Evolutionary conservation across 2,888 invertebrate genomes (phyloP).

Genomic region (Nasonia oneida): DNA sequence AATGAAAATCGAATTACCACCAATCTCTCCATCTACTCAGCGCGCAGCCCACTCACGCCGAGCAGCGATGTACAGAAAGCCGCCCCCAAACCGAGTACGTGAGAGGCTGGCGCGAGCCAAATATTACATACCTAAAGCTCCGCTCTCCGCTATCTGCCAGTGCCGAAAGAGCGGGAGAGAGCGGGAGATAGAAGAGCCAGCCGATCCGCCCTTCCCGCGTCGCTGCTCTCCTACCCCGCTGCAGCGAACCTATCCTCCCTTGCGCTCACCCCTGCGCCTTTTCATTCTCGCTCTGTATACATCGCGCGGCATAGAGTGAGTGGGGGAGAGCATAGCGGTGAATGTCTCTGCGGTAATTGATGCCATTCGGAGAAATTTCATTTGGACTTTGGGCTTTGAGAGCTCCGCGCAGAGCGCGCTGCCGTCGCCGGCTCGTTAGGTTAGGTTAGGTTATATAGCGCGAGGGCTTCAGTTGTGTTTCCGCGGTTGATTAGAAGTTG

Average conservation of each 20-base stretch:
- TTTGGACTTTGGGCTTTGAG: conserved; percentile 52
- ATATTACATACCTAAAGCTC: conserved; percentile 59
- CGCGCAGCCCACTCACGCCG: background rate
- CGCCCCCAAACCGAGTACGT: background rate
- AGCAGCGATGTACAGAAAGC: background rate
- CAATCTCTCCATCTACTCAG: background rate
- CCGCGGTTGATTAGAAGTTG: conserved; percentile 55
- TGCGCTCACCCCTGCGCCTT: conserved; percentile 10
- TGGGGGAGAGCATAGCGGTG: conserved; percentile 25
- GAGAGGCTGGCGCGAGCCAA: conserved; percentile 32
- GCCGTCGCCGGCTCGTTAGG: background rate
- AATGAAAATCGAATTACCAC: background rate
- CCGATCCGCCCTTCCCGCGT: conserved; percentile 55
- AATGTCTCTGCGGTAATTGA: conserved; percentile 54
- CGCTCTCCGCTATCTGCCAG: conserved; percentile 20
- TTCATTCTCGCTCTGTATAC: conserved; percentile 47
- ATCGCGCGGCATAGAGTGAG: background rate
- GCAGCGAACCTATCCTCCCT: background rate
- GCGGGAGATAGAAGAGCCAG: background rate
- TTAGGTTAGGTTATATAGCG: background rate
- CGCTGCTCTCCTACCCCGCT: conserved; percentile 4
- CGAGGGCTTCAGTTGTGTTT: conserved; percentile 42
- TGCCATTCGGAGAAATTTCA: conserved; percentile 56
- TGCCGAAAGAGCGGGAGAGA: background rate
- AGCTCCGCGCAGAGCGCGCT: background rate